Base-by-base conservation (phyloP, 2,113 vertebrate species). In the Corythoichthys intestinalis region DNA sequence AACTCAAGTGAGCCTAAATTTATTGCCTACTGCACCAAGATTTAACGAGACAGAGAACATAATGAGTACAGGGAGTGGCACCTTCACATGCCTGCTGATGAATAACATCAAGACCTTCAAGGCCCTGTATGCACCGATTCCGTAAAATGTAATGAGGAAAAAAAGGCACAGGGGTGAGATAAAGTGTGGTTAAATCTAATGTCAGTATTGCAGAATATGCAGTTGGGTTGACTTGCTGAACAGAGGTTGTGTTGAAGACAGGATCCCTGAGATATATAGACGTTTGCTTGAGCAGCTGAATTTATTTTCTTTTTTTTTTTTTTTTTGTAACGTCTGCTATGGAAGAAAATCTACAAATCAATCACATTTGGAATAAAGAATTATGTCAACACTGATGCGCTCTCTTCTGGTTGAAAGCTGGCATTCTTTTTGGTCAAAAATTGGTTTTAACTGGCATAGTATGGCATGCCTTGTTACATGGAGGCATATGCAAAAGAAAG, bases 391-490 rank as follows among this genome's bases (percentile, higher is more conserved):
- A 79, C 66, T 87, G 87, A 75, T 69, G 79, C 79, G 76, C 86
- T 86, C 83, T 87, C 44, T 76, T 73, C 70, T 77, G 69, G 82
- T 71, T 89, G 73, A 67, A 85, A 83, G 63, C 73, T 86, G 73
- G 79, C 60, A 84, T 69, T 74, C 85, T 68, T 72, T 82, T 70
- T 44, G 41, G 79, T 63, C 76, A 46, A 64, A 72, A 83, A 70
- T 73, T 77, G 20, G 62, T 77, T 38, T 56, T 83, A 79, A 87
- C 81, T 82, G 79, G 86, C 85, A 84, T 92, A 90, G 82, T 86
- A 72, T 82, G 86, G 87, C 50, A n/a, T 80, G 77, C 81, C 81
- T 62, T 70, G 73, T 74, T 81, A 65, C 76, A 82, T 54, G 39
- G 52, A 82, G 79, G 71, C 47, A 58, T 56, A 83, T 76, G 76